These are phyloP conservation scores for Plecotus auritus DNA, from an alignment of 2,113 vertebrate genomes.

Conservation along the genomic window DNA sequence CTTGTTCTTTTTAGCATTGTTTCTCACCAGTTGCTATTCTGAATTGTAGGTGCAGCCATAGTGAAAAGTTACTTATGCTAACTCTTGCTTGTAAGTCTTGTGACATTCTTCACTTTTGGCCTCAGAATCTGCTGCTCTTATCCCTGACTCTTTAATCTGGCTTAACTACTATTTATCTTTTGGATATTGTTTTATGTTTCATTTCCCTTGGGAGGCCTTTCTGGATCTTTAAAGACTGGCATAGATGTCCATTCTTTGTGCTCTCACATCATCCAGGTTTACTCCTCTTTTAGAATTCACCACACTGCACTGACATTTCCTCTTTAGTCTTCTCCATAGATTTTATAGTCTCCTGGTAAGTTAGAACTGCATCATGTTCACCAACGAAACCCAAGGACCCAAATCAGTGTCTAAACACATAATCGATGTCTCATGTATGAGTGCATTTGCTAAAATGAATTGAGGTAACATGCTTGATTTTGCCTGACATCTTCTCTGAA, in stretches of 20 bases:
- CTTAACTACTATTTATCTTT: neutral
- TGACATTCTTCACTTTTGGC: neutral
- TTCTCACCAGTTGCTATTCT: neutral
- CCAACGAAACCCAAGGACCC: neutral
- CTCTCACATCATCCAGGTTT: neutral
- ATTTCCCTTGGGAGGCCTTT: neutral
- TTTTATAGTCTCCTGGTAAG: neutral
- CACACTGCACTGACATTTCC: neutral
- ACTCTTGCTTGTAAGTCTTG: neutral
- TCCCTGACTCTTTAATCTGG: neutral
- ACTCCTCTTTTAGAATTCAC: neutral
- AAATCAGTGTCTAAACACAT: neutral
- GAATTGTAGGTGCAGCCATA: neutral
- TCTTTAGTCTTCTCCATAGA: neutral
- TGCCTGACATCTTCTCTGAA: neutral
- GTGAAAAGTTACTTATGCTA: neutral
- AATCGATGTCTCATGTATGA: neutral
- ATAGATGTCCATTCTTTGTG: neutral
- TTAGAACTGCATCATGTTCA: neutral
- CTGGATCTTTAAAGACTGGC: neutral
- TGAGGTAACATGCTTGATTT: neutral
- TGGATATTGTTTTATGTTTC: neutral
- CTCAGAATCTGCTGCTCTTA: neutral
- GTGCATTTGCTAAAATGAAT: neutral
- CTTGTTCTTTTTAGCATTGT: neutral